Base-by-base conservation (phyloP, 2,113 vertebrate genomes). In the Anolis carolinensis region DNA sequence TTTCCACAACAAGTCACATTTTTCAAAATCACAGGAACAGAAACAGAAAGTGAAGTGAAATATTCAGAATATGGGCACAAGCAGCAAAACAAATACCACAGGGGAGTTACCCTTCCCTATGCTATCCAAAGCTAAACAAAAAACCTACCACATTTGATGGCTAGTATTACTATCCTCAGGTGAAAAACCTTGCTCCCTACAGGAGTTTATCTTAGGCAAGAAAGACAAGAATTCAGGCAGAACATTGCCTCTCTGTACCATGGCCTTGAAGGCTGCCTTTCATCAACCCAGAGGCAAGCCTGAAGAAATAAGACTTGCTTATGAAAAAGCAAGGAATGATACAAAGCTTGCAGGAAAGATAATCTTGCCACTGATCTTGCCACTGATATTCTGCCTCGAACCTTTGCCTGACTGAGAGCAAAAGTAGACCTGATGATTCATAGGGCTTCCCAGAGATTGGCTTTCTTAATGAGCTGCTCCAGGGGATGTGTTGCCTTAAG, bases 231-330 rank as follows among this genome's bases (percentile, higher is more conserved):
- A 5, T 20, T 36, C 0, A 4, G 14, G 13, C 23, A 32, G 67
- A n/a, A 6, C 6, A 34, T 68, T 50, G 14, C 39, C 4, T 0
- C 67, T 8, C 1, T 36, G 34, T 5, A 3, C 8, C 1, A 1
- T 65, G 78, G 30, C 30, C 27, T n/a, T 9, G 30, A 30, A 34
- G 39, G 20, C 3, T 62, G 77, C 80, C 7, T 4, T 20, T 4
- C 52, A 0, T 44, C 27, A n/a, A 6, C 5, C 1, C 25, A 91
- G 76, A 1, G 39, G 4, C 5, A 84, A 44, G 10, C 48, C 8
- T 0, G 0, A 23, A 71, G 78, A 39, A 13, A 5, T 0, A 1
- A 48, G 18, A 32, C 14, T 65, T 34, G 18, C 20, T 68, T 80
- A 21, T 62, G 68, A 13, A 34, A n/a, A 48, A 52, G 7, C 2